Evolutionary conservation across 2,888 invertebrate species (phyloP).

Genomic region (Azorinus chamasolen): DNA sequence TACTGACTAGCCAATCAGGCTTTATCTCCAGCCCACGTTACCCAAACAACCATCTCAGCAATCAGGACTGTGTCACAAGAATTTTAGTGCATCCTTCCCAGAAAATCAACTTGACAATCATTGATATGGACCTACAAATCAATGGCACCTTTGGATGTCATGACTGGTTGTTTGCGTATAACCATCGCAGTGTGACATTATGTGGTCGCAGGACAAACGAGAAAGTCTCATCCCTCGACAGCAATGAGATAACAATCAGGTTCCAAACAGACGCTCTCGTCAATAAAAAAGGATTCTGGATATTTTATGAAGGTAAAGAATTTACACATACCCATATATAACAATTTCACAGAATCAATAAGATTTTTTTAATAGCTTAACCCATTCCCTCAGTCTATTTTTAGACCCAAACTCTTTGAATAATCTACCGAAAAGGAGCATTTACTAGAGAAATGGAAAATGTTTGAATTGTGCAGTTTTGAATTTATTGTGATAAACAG

Average conservation of each 20-base stretch:
- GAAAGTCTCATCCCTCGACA: conserved; percentile 67
- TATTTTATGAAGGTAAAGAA: conserved; percentile 82
- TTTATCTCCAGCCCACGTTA: conserved; percentile 82
- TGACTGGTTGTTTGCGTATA: conserved; percentile 80
- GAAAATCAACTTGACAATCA: conserved; percentile 77
- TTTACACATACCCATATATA: not conserved
- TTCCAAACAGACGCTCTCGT: conserved; percentile 66
- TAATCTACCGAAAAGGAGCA: no score
- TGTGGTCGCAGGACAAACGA: conserved; percentile 79
- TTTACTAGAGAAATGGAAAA: no score
- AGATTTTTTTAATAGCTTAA: no score
- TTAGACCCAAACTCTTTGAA: no score
- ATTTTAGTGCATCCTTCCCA: conserved; percentile 67
- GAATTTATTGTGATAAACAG: no score
- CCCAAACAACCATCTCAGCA: conserved; percentile 76
- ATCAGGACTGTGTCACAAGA: conserved; percentile 69
- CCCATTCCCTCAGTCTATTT: not conserved
- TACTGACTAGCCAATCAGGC: conserved; percentile 72
- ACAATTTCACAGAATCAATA: no score
- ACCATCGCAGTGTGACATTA: conserved; percentile 77
- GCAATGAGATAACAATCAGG: conserved; percentile 72
- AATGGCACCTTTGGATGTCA: conserved; percentile 74
- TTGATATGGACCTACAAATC: conserved; percentile 80
- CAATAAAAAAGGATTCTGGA: conserved; percentile 82
- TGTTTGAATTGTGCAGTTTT: no score